A percentile compares a stretch with the other conserved stretches of the same genome.
Evolutionary conservation across 1,140 invertebrate genomes (phyloP).

Genomic region (Drosophila willistoni): DNA sequence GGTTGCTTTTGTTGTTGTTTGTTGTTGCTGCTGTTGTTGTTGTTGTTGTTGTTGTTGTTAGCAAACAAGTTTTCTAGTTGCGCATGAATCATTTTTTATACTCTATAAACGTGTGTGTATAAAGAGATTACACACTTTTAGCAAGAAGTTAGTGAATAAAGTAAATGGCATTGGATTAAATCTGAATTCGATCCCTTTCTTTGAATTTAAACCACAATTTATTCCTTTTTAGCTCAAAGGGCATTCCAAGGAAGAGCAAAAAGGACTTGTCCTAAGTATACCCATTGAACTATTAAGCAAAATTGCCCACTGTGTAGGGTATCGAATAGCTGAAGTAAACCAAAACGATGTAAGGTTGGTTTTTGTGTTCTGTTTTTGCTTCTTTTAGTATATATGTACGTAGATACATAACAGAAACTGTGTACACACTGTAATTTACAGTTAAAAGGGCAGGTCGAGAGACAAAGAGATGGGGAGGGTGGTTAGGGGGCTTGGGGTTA

Average conservation of each 20-base stretch:
- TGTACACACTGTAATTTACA: conserved; percentile 10
- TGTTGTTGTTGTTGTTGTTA: background rate
- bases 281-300: too few relatives aligned
- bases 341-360: background rate
- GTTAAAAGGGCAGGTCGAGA: conserved; percentile 10
- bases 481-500: background rate
- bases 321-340: background rate
- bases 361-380: background rate
- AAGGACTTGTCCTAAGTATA: too few relatives aligned
- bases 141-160: background rate
- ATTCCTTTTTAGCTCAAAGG: too few relatives aligned
- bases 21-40: background rate
- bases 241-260: too few relatives aligned
- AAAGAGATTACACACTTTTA: background rate
- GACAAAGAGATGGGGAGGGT: background rate
- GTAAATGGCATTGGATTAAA: too few relatives aligned
- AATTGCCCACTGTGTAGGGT: background rate
- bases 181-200: too few relatives aligned
- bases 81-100: conserved; percentile 10
- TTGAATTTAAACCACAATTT: too few relatives aligned
- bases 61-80: conserved; percentile 10
- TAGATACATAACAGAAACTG: conserved; percentile 2
- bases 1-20: conserved; percentile 1
- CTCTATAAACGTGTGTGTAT: background rate
- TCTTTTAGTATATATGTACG: background rate